Base-by-base conservation (phyloP, 2,797 vertebrate species). In the Gadopsis marmoratus region DNA sequence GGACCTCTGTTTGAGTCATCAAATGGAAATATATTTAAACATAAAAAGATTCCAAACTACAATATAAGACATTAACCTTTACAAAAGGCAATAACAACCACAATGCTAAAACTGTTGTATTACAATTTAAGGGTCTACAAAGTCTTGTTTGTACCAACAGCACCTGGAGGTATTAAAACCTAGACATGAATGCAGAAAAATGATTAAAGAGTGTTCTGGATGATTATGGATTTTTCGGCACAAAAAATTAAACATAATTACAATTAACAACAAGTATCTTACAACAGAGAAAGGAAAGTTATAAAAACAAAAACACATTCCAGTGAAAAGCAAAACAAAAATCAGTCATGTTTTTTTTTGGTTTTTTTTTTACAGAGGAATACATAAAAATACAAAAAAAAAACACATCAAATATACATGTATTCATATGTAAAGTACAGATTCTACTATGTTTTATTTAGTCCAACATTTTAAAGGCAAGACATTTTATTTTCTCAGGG, bases 331-430 rank as follows among this genome's bases (percentile, higher is more conserved):
- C 9, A 74, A 76, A 67, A 76, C 58, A 10, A 69, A 81, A 78
- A 47, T 61, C 31, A 77, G 31, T 74, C 33, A 74, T 72, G n/a
- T n/a, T n/a, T n/a, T n/a, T n/a, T n/a, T 53, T 58, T 54, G 17
- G 2, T 10, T 39, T 39, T 8, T 7, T 37, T 71, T 51, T 67
- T 51, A 65, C 13, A 59, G 14, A 43, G 16, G 14, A 41, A 54
- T 76, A 55, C 68, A 83, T 59, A 59, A 65, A 55, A 65, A 63
- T 41, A 64, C 1, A 82, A 14, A 70, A 67, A 78, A 71, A 70
- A 68, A n/a, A n/a, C n/a, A n/a, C 17, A 79, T 50, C 9, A 69
- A 75, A 89, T 58, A 67, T 58, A 74, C 78, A 75, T 73, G 68
- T 26, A 78, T 48, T 70, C 59, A 55, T 63, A 21, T 39, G 29